These are phyloP conservation scores for Lapara coniferarum DNA, from an alignment of 2,888 invertebrate species.

Conservation along the genomic window DNA sequence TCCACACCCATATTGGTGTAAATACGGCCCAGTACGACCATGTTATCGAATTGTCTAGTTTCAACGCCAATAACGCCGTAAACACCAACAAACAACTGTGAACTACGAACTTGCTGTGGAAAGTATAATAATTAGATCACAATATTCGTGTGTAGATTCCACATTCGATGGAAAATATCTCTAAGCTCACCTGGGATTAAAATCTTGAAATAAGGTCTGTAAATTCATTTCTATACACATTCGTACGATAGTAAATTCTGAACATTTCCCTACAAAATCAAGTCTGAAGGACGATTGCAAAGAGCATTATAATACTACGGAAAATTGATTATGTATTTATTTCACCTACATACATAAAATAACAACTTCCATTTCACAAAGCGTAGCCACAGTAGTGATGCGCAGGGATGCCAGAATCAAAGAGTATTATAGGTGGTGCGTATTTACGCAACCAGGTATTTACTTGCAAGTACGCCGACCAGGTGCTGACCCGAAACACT, in stretches of 20 bases:
- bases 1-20: constrained; percentile 99
- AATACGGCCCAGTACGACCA: constrained; percentile 99
- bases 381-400: too few relatives aligned
- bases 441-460: too few relatives aligned
- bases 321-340: constrained; percentile 25
- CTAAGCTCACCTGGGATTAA: constrained; percentile 91
- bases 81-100: constrained; percentile 96
- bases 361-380: constrained; percentile 32
- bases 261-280: constrained; percentile 54
- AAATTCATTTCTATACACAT: constrained; percentile 90
- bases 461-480: too few relatives aligned
- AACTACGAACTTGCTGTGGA: constrained; percentile 97
- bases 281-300: constrained; percentile 33
- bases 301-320: too few relatives aligned
- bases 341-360: constrained; percentile 35
- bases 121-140: constrained; percentile 59
- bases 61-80: constrained; percentile 94
- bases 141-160: constrained; percentile 31
- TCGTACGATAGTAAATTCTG: constrained; percentile 48
- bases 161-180: constrained; percentile 25
- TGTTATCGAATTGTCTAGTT: constrained; percentile 93
- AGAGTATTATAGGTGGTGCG: too few relatives aligned
- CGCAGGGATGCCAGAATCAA: too few relatives aligned
- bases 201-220: constrained; percentile 94
- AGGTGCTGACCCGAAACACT: too few relatives aligned